Evolutionary conservation across 2,797 vertebrate species (phyloP), one percentile per base, ranked within the genome.

Genomic region (Sitta carolinensis): DNA sequence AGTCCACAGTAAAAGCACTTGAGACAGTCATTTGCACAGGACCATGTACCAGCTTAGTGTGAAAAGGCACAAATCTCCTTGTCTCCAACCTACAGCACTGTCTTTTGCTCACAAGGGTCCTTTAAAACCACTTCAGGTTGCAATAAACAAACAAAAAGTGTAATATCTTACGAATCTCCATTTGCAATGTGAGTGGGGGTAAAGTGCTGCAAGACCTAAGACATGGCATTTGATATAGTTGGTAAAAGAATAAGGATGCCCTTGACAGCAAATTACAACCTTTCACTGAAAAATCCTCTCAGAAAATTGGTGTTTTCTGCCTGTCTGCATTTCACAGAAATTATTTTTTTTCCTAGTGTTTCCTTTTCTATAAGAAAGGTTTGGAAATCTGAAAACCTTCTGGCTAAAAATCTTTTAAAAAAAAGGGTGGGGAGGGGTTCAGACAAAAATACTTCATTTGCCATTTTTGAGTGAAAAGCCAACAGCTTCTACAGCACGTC

Each of bases 201-300:
- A 21, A 87, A 91, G 64, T 10, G 45, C n/a, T 88, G n/a, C 47
- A 73, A 93, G 78, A 92, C 76, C 73, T 12, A 59, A 81, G 62
- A 42, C 15, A 38, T 3, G 34, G 77, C 36, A 78, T 90, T 95
- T 81, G 58, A 36, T 55, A 25, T 32, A 63, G 80, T 5, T 73
- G 51, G 59, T 75, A 73, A 94, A 88, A 90, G 70, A 92, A 83
- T 91, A 79, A 93, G 91, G 79, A 84, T 90, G 73, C 10, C 30
- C 95, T 76, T 92, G 78, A 92, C 20, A 87, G 91, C 83, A 95
- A 96, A 94, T 82, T 91, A 79, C 47, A 94, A 72, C 52, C 47
- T 93, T 91, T 84, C 70, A 79, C 54, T 70, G 83, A 91, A 91
- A 96, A 95, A 79, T 74, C 66, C 74, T 86, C 80, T 73, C 73